Conservation (phyloP, 1,140 invertebrate species). For the Saxidomus purpurata region DNA sequence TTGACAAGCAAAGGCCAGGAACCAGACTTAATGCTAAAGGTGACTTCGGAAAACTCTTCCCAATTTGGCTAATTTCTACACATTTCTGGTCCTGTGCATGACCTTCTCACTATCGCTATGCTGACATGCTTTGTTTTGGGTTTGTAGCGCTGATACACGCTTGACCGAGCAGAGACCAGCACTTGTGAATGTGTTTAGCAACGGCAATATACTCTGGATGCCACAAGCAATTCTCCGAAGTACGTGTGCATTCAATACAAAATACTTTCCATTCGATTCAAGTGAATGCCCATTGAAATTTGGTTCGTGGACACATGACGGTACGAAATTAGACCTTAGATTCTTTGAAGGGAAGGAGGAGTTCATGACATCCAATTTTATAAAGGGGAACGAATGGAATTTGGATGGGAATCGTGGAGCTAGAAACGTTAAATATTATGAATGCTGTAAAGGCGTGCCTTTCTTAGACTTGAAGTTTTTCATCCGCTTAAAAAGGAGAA, state of each 20-base stretch:
- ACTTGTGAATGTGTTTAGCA: constrained; percentile 88
- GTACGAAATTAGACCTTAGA: constrained; percentile 90
- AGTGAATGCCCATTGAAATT: constrained; percentile 90
- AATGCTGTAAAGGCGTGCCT: constrained; percentile 82
- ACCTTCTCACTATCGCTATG: constrained; percentile 88
- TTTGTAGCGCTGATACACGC: constrained; percentile 83
- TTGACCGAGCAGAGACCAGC: constrained; percentile 85
- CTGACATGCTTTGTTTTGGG: constrained; percentile 42
- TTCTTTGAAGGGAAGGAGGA: constrained; percentile 27
- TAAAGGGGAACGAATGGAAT: constrained; percentile 85
- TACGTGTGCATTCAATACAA: constrained; percentile 92
- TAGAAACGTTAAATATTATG: constrained; percentile 80
- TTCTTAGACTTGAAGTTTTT: constrained; percentile 84
- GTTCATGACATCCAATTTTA: constrained; percentile 78
- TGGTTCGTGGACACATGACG: constrained; percentile 98
- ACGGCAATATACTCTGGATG: constrained; percentile 98
- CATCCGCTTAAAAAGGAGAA: constrained; percentile 80
- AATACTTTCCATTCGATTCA: constrained; percentile 83
- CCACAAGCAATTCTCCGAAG: constrained; percentile 99
- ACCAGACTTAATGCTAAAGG: not conserved
- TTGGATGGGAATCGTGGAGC: constrained; percentile 76
- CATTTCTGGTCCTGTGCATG: constrained; percentile 66
- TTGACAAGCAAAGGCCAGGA: not conserved
- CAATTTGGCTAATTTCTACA: not conserved
- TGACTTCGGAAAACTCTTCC: not conserved